A percentile compares a stretch with the other conserved stretches of the same genome.
Evolutionary conservation across 2,797 vertebrate genomes (phyloP).

Genomic region (Erithacus rubecula): DNA sequence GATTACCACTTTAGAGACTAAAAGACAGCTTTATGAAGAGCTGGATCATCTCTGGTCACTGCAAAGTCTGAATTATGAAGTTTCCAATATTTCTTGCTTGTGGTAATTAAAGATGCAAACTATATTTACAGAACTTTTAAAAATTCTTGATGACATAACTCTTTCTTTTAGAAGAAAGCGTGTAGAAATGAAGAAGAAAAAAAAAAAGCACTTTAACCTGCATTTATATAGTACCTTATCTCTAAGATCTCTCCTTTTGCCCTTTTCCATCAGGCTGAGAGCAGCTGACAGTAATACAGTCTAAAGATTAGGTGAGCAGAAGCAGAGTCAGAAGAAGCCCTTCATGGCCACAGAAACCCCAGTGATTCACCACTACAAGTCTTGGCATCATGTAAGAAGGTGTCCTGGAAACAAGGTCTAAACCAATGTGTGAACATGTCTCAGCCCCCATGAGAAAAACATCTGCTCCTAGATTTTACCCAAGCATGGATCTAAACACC

Average conservation of each 20-base stretch:
- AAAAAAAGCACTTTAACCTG: background rate
- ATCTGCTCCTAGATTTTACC: background rate
- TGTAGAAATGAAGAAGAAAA: background rate
- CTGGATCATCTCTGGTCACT: background rate
- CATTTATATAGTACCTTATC: background rate
- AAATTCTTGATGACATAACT: background rate
- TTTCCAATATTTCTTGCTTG: background rate
- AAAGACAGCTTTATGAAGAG: background rate
- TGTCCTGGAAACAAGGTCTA: background rate
- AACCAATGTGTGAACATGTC: background rate
- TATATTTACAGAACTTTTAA: background rate
- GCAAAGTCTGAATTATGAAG: background rate
- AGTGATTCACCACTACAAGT: background rate
- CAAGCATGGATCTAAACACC: background rate
- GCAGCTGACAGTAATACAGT: background rate
- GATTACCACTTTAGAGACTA: background rate
- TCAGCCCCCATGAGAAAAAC: background rate
- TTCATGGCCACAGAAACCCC: background rate
- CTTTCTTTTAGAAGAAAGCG: background rate
- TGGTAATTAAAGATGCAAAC: background rate
- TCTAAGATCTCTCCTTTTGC: background rate
- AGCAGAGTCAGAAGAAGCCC: background rate
- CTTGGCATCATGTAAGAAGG: background rate
- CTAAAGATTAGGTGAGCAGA: background rate
- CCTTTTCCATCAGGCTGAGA: background rate